Evolutionary conservation across 2,888 invertebrate species (phyloP).

Genomic region (Micoletzkya japonica): DNA sequence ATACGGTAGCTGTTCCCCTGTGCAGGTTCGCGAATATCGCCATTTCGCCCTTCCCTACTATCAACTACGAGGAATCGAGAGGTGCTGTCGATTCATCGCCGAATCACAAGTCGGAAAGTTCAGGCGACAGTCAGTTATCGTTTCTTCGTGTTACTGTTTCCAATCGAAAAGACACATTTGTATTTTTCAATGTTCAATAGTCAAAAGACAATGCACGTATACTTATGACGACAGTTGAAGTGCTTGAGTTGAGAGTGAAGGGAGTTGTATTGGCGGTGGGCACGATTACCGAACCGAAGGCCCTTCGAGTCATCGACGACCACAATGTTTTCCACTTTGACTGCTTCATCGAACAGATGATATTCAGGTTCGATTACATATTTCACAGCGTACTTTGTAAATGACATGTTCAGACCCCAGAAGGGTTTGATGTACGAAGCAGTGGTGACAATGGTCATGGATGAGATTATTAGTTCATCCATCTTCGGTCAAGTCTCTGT

Average conservation of each 20-base stretch:
- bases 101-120: conserved; percentile 16
- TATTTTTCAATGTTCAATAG: no score
- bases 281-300: conserved; percentile 6
- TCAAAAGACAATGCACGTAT: not conserved
- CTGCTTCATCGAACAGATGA: conserved; percentile 9
- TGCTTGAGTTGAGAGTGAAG: not conserved
- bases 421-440: conserved; percentile 6
- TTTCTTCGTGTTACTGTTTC: not conserved
- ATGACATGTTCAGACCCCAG: conserved; percentile 2
- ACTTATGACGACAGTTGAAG: not conserved
- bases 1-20: not conserved
- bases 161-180: not conserved
- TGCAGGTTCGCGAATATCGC: conserved; percentile 12
- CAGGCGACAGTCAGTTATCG: conserved; percentile 18
- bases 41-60: conserved; percentile 23
- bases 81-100: conserved; percentile 1
- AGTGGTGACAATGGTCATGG: conserved; percentile 13
- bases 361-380: conserved; percentile 15
- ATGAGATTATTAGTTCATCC: conserved; percentile 7
- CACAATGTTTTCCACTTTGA: conserved; percentile 24
- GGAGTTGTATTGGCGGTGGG: conserved; percentile 26
- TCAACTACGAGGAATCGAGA: conserved; percentile 2
- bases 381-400: not conserved
- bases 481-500: conserved; percentile 14
- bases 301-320: conserved; percentile 17